These are phyloP conservation scores for Otolemur crassicaudatus DNA, from an alignment of 2,797 vertebrate genomes.

Conservation along the genomic window DNA sequence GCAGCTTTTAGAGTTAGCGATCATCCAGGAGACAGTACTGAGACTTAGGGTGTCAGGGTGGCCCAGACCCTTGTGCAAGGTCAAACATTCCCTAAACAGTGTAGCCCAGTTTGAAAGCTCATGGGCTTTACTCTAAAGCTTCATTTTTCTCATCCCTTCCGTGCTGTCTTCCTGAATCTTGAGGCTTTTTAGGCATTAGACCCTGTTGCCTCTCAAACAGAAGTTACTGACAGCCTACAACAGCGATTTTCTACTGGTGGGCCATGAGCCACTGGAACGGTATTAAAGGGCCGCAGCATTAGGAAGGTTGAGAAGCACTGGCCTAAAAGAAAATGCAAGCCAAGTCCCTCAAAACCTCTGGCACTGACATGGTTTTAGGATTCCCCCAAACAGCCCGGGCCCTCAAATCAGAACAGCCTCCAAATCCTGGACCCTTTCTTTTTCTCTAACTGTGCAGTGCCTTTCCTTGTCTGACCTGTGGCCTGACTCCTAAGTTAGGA, in stretches of 20 bases:
- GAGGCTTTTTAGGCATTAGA: neutral
- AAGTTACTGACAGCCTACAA: neutral
- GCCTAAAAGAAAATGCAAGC: neutral
- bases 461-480: neutral
- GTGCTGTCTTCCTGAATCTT: neutral
- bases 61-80: neutral
- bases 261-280: too few relatives aligned
- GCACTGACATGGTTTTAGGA: neutral
- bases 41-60: neutral
- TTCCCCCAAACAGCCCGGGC: neutral
- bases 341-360: neutral
- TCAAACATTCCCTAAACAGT: neutral
- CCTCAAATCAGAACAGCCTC: neutral
- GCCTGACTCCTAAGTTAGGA: neutral
- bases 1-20: neutral
- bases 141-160: neutral
- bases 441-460: neutral
- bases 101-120: neutral
- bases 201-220: neutral
- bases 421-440: neutral
- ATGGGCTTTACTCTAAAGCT: neutral
- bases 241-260: too few relatives aligned
- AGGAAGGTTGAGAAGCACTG: too few relatives aligned
- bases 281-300: too few relatives aligned
- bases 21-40: neutral